Conservation (phyloP, 2,797 vertebrate genomes). For the Holocentrus rufus region DNA sequence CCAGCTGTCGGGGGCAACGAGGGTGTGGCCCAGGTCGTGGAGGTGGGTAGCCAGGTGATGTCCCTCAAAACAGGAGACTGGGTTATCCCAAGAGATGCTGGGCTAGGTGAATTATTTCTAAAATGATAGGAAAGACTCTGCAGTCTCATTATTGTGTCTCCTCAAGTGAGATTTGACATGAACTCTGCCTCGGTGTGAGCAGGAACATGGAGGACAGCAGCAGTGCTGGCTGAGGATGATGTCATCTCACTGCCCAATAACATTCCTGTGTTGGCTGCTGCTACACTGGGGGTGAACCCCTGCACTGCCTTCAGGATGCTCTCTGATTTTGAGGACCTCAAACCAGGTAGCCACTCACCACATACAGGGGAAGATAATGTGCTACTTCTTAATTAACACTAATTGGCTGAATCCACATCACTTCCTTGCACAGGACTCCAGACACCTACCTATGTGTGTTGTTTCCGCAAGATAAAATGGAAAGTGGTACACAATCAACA, state of each 20-base stretch:
- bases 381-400: not conserved
- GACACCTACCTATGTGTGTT: not conserved
- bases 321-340: constrained; percentile 89
- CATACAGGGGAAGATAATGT: not conserved
- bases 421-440: not conserved
- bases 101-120: constrained; percentile 83
- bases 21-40: constrained; percentile 89
- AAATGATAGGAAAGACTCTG: not conserved
- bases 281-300: constrained; percentile 92
- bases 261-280: constrained; percentile 89
- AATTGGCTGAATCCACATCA: too few relatives aligned
- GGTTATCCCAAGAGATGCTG: constrained; percentile 87
- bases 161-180: not conserved
- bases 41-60: constrained; percentile 84
- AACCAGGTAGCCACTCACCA: constrained; percentile 79
- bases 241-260: constrained; percentile 85
- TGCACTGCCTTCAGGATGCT: constrained; percentile 95
- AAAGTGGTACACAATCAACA: not conserved
- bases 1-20: constrained; percentile 95
- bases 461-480: too few relatives aligned
- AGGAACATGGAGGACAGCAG: constrained; percentile 92
- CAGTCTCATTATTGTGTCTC: not conserved
- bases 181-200: constrained; percentile 38
- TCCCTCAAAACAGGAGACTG: constrained; percentile 87
- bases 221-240: constrained; percentile 80